Conservation (phyloP, 2,888 invertebrate species). For the Exephanes ischioxanthus region DNA sequence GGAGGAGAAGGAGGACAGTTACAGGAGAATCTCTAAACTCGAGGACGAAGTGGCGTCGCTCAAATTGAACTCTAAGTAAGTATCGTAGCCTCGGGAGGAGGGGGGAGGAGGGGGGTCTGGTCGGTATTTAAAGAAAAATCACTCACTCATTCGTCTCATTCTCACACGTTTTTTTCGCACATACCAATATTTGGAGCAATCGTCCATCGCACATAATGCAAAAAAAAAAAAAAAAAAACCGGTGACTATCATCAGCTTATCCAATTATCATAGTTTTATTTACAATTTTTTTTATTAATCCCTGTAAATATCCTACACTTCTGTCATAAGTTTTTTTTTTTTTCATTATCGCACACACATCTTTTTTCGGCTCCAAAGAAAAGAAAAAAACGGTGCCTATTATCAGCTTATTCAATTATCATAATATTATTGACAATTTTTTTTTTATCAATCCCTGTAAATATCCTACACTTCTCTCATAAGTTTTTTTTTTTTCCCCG, state of each 20-base stretch:
- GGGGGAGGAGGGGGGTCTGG: background rate
- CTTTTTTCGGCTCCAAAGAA: constrained; percentile 15
- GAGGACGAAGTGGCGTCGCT: constrained; percentile 80
- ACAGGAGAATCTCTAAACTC: constrained; percentile 78
- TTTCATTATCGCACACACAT: constrained; percentile 26
- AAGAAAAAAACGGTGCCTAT: constrained; percentile 1
- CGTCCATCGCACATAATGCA: constrained; percentile 23
- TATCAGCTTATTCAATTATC: constrained; percentile 10
- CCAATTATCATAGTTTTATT: background rate
- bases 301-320: constrained; percentile 34
- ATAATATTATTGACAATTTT: too few species aligned
- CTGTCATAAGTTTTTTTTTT: constrained; percentile 11
- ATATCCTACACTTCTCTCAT: constrained; percentile 25
- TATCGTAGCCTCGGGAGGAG: constrained; percentile 52
- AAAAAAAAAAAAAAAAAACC: constrained; percentile 4
- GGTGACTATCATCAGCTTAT: constrained; percentile 32
- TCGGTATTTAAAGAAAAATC: background rate
- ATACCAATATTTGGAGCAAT: constrained; percentile 13
- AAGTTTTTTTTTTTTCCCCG: background rate
- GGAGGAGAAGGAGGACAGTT: constrained; percentile 78
- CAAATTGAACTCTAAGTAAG: constrained; percentile 81
- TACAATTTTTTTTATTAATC: background rate
- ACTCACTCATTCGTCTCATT: constrained; percentile 19
- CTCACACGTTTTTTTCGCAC: constrained; percentile 6
- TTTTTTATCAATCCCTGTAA: background rate